These are phyloP conservation scores for Acanthosepion lycidas DNA, from an alignment of 2,888 invertebrate species.

Conservation along the genomic window DNA sequence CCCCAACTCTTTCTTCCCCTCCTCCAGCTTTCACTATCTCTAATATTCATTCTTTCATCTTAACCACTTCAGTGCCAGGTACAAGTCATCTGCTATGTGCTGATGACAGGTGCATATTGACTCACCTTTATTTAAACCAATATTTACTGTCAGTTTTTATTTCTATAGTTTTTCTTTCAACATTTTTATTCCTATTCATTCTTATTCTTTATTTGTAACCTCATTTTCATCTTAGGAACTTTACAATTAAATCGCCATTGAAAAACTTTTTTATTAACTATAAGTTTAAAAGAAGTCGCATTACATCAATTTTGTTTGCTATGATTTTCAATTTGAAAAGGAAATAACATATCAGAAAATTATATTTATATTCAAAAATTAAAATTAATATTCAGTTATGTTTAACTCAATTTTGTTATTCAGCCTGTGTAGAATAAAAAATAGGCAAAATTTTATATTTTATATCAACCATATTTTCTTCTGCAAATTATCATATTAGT, in stretches of 20 bases:
- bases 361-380: no score
- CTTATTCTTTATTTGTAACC: background rate
- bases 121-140: background rate
- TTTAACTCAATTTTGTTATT: no score
- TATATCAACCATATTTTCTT: no score
- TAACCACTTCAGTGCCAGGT: constrained; percentile 7
- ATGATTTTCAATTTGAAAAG: no score
- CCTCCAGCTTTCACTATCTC: background rate
- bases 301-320: no score
- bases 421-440: no score
- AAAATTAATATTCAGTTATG: no score
- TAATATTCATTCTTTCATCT: background rate
- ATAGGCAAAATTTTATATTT: no score
- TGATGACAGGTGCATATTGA: background rate
- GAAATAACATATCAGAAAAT: no score
- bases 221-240: background rate
- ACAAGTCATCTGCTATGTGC: background rate
- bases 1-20: background rate
- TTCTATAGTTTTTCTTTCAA: background rate
- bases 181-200: no score
- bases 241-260: background rate
- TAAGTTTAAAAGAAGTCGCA: background rate
- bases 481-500: no score
- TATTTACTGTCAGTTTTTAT: no score
- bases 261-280: background rate